Conservation (phyloP, 2,888 invertebrate genomes). For the Drosophila conformis region DNA sequence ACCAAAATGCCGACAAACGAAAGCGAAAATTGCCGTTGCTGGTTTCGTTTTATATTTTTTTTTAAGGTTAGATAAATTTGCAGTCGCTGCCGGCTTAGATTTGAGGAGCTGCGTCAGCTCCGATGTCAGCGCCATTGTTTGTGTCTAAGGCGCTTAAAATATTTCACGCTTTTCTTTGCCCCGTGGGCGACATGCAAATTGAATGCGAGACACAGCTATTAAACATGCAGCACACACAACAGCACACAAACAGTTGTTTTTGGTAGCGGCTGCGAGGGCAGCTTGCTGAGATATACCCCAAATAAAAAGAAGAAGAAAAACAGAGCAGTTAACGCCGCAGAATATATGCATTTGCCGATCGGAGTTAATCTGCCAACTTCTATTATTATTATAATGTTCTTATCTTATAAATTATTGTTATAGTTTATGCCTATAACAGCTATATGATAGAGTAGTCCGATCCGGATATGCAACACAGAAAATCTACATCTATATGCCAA, state of each 20-base stretch:
- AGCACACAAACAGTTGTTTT: constrained; percentile 24
- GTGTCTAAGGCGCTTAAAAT: constrained; percentile 59
- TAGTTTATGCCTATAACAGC: neutral
- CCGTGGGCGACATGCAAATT: constrained; percentile 69
- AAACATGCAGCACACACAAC: constrained; percentile 40
- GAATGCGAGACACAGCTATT: constrained; percentile 54
- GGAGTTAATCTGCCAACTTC: neutral
- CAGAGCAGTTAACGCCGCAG: neutral
- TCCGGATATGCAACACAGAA: neutral
- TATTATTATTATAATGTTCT: neutral
- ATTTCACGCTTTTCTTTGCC: constrained; percentile 55
- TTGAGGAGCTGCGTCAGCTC: constrained; percentile 37
- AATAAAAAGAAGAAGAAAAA: neutral
- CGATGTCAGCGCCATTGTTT: constrained; percentile 37
- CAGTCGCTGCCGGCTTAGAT: constrained; percentile 48
- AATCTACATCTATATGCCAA: neutral
- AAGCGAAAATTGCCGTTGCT: constrained; percentile 47
- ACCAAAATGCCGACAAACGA: constrained; percentile 45
- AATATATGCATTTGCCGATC: neutral
- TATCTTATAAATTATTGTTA: neutral
- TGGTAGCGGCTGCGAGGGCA: constrained; percentile 21
- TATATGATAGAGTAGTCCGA: neutral
- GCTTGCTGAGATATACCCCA: constrained; percentile 1
- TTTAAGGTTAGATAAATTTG: constrained; percentile 55
- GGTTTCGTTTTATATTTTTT: constrained; percentile 34